These are phyloP conservation scores for Pteropus alecto DNA, from an alignment of 2,113 vertebrate genomes.

Conservation along the genomic window DNA sequence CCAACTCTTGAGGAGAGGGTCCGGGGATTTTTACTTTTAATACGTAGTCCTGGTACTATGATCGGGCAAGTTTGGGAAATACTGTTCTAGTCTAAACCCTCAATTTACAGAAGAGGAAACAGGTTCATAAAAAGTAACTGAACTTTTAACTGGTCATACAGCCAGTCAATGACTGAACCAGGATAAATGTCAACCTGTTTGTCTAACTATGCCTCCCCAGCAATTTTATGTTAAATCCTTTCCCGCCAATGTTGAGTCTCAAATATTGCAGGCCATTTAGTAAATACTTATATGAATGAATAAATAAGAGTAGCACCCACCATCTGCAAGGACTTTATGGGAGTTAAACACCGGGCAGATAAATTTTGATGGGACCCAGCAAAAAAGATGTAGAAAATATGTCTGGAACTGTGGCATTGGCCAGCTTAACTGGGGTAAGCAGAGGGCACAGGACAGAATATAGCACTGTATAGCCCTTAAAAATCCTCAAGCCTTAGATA, in stretches of 20 bases:
- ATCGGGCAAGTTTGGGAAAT: constrained; percentile 14
- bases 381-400: not conserved
- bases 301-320: not conserved
- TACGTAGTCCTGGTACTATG: not conserved
- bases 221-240: not conserved
- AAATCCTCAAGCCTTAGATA: not conserved
- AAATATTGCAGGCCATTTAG: not conserved
- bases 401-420: not conserved
- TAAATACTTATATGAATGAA: not conserved
- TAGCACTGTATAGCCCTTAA: not conserved
- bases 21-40: not conserved
- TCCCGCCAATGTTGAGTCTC: not conserved
- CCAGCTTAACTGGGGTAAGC: not conserved
- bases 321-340: not conserved
- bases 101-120: constrained; percentile 28
- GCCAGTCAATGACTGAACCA: not conserved
- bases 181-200: not conserved
- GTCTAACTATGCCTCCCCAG: not conserved
- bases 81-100: constrained; percentile 5
- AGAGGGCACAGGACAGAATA: not conserved
- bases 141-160: not conserved
- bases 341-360: not conserved
- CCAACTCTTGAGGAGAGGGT: not conserved
- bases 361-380: not conserved
- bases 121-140: constrained; percentile 33